Evolutionary conservation across 2,113 vertebrate species (phyloP).

Genomic region (Eulacestoma nigropectus): DNA sequence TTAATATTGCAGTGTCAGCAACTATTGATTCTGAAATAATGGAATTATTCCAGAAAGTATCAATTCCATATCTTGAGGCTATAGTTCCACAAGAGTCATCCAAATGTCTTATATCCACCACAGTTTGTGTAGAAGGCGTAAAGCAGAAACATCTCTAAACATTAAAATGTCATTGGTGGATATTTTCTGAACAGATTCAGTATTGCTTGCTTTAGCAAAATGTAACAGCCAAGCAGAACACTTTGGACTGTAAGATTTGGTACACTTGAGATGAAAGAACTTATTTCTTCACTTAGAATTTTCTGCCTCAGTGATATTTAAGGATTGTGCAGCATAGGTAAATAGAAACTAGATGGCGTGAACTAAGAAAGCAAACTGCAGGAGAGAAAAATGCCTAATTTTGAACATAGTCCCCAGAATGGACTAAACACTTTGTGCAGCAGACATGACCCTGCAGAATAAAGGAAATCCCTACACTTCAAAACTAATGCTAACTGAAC

Average conservation of each 20-base stretch:
- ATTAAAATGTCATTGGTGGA: neutral
- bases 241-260: neutral
- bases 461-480: neutral
- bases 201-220: neutral
- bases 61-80: neutral
- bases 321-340: neutral
- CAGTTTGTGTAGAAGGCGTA: fast-evolving
- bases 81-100: neutral
- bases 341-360: neutral
- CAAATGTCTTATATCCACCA: neutral
- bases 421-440: neutral
- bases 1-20: neutral
- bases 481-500: neutral
- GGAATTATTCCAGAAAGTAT: neutral
- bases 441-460: neutral
- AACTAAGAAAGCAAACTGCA: neutral
- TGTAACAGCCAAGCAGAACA: neutral
- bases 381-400: neutral
- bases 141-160: neutral
- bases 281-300: neutral
- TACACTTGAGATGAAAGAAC: neutral
- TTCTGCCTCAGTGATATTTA: neutral
- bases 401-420: neutral
- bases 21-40: neutral
- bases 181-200: neutral